phyloP scores from a whole-genome alignment of 2,113 vertebrate species.

The Takifugu flavidus region DNA sequence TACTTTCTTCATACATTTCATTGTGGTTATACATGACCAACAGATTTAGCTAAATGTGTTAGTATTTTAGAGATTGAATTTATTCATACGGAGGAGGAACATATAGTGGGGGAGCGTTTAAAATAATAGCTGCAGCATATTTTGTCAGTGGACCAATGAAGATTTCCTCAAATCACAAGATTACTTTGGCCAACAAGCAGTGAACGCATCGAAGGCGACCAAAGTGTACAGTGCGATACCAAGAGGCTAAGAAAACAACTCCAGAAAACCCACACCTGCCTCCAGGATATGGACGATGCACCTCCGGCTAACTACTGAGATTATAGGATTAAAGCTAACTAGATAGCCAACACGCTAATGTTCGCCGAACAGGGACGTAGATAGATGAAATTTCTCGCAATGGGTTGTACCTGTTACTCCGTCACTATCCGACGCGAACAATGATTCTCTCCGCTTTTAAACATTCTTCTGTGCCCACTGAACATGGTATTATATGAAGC shows the following conservation, averaged over 20 bases:
- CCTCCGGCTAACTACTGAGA: conserved; percentile 39
- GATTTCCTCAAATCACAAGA: too few relatives aligned
- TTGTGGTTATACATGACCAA: too few relatives aligned
- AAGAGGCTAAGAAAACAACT: not conserved
- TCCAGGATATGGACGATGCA: not conserved
- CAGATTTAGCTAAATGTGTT: too few relatives aligned
- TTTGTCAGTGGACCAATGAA: too few relatives aligned
- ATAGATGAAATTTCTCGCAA: conserved; percentile 34
- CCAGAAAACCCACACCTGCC: not conserved
- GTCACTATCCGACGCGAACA: conserved; percentile 8
- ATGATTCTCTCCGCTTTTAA: conserved; percentile 1
- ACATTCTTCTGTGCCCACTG: conserved; percentile 43
- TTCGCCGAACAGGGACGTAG: not conserved
- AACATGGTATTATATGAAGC: not conserved
- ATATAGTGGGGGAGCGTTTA: too few relatives aligned
- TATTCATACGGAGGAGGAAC: too few relatives aligned
- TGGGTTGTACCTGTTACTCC: conserved; percentile 53
- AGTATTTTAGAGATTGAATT: too few relatives aligned
- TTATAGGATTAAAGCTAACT: conserved; percentile 69
- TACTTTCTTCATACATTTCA: too few relatives aligned
- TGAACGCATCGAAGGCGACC: too few relatives aligned
- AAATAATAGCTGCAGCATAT: too few relatives aligned
- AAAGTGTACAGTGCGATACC: too few relatives aligned
- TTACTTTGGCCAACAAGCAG: too few relatives aligned
- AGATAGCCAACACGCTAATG: conserved; percentile 41